Evolutionary conservation across 2,888 invertebrate genomes (phyloP).

Genomic region (Hypena proboscidalis): DNA sequence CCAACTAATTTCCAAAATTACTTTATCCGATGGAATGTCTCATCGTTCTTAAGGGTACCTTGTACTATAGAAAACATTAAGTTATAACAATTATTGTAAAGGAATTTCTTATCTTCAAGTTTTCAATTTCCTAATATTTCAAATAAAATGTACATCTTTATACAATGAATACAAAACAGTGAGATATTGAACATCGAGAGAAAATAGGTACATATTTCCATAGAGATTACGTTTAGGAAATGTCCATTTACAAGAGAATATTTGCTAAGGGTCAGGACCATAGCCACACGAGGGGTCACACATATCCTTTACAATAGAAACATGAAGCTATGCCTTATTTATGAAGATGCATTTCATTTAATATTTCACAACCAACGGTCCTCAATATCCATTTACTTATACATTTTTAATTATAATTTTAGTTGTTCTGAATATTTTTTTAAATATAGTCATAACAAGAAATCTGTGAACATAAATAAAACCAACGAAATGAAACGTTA

Average conservation of each 20-base stretch:
- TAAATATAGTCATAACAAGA: too few species aligned
- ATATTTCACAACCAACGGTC: too few species aligned
- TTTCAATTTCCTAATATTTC: conserved; percentile 9
- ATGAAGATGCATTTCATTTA: conserved; percentile 22
- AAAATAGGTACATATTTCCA: conserved; percentile 6
- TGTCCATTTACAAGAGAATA: conserved; percentile 31
- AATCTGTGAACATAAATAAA: too few species aligned
- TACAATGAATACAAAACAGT: conserved; percentile 26
- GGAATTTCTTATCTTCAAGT: conserved; percentile 1
- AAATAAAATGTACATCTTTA: conserved; percentile 24
- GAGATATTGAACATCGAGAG: conserved; percentile 20
- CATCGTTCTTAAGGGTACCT: conserved; percentile 7
- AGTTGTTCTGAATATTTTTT: too few species aligned
- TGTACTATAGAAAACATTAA: conserved; percentile 10
- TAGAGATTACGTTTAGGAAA: conserved; percentile 6
- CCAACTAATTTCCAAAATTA: conserved; percentile 12
- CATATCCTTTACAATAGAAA: conserved; percentile 19
- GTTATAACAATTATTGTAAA: conserved; percentile 16
- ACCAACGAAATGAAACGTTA: too few species aligned
- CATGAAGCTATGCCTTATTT: conserved; percentile 38
- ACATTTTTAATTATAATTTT: too few species aligned
- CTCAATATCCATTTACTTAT: too few species aligned
- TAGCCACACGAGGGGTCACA: conserved; percentile 4
- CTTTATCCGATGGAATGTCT: conserved; percentile 20
- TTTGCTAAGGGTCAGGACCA: conserved; percentile 10